Conservation (phyloP, 2,888 invertebrate species). For the Phalera bucephala region DNA sequence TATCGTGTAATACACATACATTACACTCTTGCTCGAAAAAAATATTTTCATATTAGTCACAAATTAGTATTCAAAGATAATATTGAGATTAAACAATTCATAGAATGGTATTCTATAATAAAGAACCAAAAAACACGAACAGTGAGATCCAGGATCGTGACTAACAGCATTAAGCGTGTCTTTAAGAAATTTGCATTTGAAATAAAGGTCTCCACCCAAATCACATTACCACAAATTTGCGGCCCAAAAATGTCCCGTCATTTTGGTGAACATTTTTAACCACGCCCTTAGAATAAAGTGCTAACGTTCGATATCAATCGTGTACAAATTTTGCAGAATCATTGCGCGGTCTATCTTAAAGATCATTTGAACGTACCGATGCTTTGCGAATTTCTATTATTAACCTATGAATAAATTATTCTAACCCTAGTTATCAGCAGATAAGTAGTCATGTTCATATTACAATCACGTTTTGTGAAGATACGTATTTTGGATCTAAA, state of each 20-base stretch:
- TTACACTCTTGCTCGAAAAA: too few species aligned
- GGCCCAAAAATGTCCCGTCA: slow-evolving; percentile 34
- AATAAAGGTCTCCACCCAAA: slow-evolving; percentile 37
- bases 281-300: slow-evolving; percentile 43
- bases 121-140: slow-evolving; percentile 8
- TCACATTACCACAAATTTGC: slow-evolving; percentile 34
- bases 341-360: slow-evolving; percentile 27
- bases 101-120: too few species aligned
- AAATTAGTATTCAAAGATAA: too few species aligned
- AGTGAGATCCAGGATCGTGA: slow-evolving; percentile 29
- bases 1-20: too few species aligned
- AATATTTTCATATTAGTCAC: too few species aligned
- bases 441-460: too few species aligned
- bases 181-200: slow-evolving; percentile 40
- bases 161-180: slow-evolving; percentile 36
- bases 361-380: slow-evolving; percentile 3
- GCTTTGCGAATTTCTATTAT: too few species aligned
- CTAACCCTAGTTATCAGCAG: too few species aligned
- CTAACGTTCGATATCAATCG: slow-evolving; percentile 45
- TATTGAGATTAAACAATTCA: too few species aligned
- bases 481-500: too few species aligned
- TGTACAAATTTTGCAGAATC: slow-evolving; percentile 42
- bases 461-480: too few species aligned
- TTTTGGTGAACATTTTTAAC: slow-evolving; percentile 30
- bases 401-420: too few species aligned